Base-by-base conservation (phyloP, 2,113 vertebrate species). In the Hippopotamus amphibius region DNA sequence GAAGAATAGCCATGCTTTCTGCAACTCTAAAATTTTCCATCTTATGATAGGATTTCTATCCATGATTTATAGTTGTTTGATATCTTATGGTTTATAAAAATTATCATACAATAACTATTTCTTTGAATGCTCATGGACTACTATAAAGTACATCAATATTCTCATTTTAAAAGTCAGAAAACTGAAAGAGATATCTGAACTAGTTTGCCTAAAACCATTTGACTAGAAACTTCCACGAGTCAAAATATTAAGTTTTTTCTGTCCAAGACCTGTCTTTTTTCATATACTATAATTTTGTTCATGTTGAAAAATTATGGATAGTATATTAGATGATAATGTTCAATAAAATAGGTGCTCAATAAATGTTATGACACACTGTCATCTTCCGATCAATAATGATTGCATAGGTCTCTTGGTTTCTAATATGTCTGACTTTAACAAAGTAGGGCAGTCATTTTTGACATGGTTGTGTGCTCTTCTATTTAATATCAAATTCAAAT, bases 401-500 rank as follows among this genome's bases (percentile, higher is more conserved):
- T 71, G 59, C 12, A 33, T 9, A 85, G 6, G n/a, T 50, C 30
- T 80, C 5, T 53, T 63, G 46, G 24, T 84, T 68, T 80, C 86
- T 71, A 88, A 77, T 74, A 55, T 16, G 37, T 37, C 28, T 71
- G 43, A 65, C 85, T 74, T 93, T 72, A 84, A 85, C 50, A 92
- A 95, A 96, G 26, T 55, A 55, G 50, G 17, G 59, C 43, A 71
- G 30, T 50, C 33, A 61, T 50, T 19, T 76, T 82, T 95, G 84
- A 72, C 66, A 92, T 90, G 53, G 41, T 71, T 71, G 6, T 90
- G 3, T 79, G 16, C 59, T 69, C n/a, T 50, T 90, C 71, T 55
- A 86, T 68, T 96, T 90, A 77, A 81, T 88, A 88, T 92, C 43
- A 85, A 92, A 95, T 96, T 94, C 41, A 59, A 88, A 88, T 61